phyloP scores from a whole-genome alignment of 1,140 invertebrate genomes.

The Hypsibius dujardini region DNA sequence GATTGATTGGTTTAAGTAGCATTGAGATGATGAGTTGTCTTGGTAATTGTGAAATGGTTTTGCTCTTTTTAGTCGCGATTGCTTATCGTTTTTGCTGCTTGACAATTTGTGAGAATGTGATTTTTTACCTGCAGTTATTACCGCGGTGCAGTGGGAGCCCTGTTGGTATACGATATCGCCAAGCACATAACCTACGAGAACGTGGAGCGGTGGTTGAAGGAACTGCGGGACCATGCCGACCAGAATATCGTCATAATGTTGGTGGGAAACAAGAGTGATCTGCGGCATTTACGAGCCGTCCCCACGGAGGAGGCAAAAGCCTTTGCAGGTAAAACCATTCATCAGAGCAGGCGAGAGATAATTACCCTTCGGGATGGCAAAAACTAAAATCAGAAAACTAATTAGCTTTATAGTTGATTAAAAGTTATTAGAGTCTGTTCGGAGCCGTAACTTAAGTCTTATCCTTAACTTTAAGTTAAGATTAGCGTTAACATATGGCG shows the following conservation, averaged over 20 bases:
- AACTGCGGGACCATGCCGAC: slow-evolving; percentile 80
- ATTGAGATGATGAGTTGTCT: neutral
- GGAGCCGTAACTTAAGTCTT: too few relatives aligned
- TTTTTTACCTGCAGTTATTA: slow-evolving; percentile 48
- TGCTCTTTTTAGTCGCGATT: neutral
- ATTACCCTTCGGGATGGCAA: too few relatives aligned
- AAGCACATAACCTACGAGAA: slow-evolving; percentile 99
- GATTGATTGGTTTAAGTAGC: neutral
- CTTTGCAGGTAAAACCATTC: slow-evolving; percentile 54
- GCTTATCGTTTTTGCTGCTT: neutral
- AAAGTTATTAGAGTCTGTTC: too few relatives aligned
- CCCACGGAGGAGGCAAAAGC: slow-evolving; percentile 93
- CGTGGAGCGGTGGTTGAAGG: slow-evolving; percentile 92
- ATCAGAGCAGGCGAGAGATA: too few relatives aligned
- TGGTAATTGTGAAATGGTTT: neutral
- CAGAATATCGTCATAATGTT: slow-evolving; percentile 96
- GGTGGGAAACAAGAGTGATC: slow-evolving; percentile 88
- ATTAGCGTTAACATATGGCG: too few relatives aligned
- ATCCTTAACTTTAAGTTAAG: too few relatives aligned
- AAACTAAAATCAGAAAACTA: too few relatives aligned
- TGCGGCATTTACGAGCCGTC: slow-evolving; percentile 90
- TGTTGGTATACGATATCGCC: slow-evolving; percentile 93
- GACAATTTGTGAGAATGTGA: neutral
- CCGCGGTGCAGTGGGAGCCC: slow-evolving; percentile 79
- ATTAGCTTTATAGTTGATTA: too few relatives aligned